These are phyloP conservation scores for Pao palembangensis DNA, from an alignment of 2,113 vertebrate species.

Conservation along the genomic window DNA sequence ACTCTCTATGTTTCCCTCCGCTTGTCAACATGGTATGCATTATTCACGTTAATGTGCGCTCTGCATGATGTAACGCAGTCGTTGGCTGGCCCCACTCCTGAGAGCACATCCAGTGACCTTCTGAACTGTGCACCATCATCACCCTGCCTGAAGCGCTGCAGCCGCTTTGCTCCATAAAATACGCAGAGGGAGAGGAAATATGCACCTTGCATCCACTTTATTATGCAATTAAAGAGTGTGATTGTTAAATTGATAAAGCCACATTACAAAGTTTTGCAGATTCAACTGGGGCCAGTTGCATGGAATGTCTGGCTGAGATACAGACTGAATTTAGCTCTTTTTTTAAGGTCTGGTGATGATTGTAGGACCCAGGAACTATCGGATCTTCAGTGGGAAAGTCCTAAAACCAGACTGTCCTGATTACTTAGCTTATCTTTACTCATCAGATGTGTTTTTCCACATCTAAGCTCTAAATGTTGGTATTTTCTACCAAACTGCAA, in stretches of 20 bases:
- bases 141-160: constrained; percentile 39
- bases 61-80: constrained; percentile 64
- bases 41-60: constrained; percentile 70
- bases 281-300: background rate
- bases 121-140: constrained; percentile 60
- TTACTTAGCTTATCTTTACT: no score
- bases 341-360: constrained; percentile 2
- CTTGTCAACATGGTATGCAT: constrained; percentile 68
- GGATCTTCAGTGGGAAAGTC: no score
- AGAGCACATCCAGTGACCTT: constrained; percentile 63
- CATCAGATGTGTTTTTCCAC: no score
- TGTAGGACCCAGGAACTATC: no score
- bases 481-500: no score
- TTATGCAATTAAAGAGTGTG: constrained; percentile 39
- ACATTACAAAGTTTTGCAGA: constrained; percentile 7
- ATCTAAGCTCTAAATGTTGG: no score
- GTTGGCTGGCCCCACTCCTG: constrained; percentile 42
- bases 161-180: constrained; percentile 29
- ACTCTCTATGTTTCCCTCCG: constrained; percentile 54
- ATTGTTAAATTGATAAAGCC: constrained; percentile 17
- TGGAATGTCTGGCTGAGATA: no score
- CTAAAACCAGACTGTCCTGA: no score
- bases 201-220: constrained; percentile 5
- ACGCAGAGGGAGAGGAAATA: constrained; percentile 10
- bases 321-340: no score